Evolutionary conservation across 2,888 invertebrate genomes (phyloP).

Genomic region (Diabrotica balteata): DNA sequence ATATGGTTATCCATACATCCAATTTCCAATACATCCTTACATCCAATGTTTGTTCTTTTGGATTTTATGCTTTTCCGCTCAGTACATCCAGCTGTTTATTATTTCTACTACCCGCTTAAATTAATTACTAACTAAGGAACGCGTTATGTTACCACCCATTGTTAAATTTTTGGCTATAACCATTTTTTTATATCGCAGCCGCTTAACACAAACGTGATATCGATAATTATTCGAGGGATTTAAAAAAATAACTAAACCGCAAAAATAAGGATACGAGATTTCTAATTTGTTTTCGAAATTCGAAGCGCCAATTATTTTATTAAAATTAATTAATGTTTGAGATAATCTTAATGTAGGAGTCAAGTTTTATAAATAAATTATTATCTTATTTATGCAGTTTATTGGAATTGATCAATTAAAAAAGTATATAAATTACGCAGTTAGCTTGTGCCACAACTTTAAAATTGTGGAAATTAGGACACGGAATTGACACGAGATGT

Average conservation of each 20-base stretch:
- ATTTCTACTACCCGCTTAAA: too few relatives aligned
- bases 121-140: too few relatives aligned
- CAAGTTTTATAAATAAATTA: not conserved
- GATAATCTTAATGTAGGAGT: conserved; percentile 15
- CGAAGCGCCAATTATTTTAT: not conserved
- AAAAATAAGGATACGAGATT: conserved; percentile 6
- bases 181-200: not conserved
- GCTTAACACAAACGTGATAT: not conserved
- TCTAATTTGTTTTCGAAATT: conserved; percentile 11
- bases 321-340: not conserved
- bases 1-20: too few relatives aligned
- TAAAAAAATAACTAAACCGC: not conserved
- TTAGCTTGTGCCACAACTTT: not conserved
- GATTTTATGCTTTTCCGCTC: too few relatives aligned
- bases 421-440: not conserved
- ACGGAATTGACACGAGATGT: too few relatives aligned
- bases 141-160: too few relatives aligned
- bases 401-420: not conserved
- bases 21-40: too few relatives aligned
- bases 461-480: too few relatives aligned
- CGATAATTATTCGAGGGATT: conserved; percentile 1
- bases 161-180: too few relatives aligned
- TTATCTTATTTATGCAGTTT: conserved; percentile 11
- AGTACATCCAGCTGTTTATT: too few relatives aligned
- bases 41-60: too few relatives aligned